Conservation (phyloP, 2,797 vertebrate genomes). For the Semotilus atromaculatus region DNA sequence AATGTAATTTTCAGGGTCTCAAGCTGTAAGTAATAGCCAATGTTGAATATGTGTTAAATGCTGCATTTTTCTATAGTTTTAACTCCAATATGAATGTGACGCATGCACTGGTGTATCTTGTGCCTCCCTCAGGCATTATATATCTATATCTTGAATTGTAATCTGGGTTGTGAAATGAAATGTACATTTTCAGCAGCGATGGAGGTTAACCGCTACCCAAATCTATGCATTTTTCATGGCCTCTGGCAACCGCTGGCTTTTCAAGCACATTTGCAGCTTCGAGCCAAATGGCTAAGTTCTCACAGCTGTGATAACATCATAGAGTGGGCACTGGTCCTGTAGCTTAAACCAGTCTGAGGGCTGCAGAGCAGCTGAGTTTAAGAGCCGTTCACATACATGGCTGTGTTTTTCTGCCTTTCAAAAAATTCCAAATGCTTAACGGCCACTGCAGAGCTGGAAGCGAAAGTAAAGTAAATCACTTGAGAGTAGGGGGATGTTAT, state of each 20-base stretch:
- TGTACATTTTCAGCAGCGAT: not conserved
- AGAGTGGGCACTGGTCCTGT: conserved; percentile 56
- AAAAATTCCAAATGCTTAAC: conserved; percentile 17
- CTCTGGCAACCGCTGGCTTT: conserved; percentile 38
- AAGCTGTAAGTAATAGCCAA: not conserved
- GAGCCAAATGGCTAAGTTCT: conserved; percentile 74
- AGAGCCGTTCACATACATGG: not conserved
- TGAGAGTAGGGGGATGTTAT: not conserved
- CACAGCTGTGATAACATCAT: conserved; percentile 81
- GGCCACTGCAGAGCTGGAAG: conserved; percentile 7
- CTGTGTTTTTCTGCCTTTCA: not conserved
- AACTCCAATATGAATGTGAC: not conserved
- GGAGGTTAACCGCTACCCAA: conserved; percentile 30
- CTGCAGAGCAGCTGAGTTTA: conserved; percentile 1
- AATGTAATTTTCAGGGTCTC: not conserved
- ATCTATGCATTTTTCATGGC: conserved; percentile 41
- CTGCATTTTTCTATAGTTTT: not conserved
- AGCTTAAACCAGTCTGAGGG: conserved; percentile 45
- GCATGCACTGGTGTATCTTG: not conserved
- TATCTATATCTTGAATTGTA: not conserved
- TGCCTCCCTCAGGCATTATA: not conserved
- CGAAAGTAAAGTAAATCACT: not conserved
- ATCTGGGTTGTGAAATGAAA: not conserved
- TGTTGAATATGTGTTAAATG: not conserved
- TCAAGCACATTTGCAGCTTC: not conserved